Base-by-base conservation (phyloP, 2,797 vertebrate genomes). In the Tamandua tetradactyla region DNA sequence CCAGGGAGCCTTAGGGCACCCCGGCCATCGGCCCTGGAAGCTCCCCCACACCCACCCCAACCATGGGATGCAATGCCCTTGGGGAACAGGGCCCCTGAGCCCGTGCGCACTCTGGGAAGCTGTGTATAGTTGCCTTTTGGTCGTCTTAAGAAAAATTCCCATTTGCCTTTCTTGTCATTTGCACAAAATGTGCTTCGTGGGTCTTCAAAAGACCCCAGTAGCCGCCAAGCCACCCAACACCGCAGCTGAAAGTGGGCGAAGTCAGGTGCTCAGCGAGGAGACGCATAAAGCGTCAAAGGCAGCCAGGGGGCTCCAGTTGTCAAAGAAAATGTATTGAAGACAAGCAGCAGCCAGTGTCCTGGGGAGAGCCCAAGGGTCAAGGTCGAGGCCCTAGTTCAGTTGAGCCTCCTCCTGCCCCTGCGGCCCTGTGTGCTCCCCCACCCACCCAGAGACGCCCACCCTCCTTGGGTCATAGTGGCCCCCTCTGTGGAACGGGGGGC, bases 161-260 rank as follows among this genome's bases (percentile, higher is more conserved):
- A 49, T 30, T 78, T 72, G 84, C 35, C 18, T 93, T 59, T 42
- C 85, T 68, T 82, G 42, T 76, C 62, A 55, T 74, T 80, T 78
- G 62, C 27, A 93, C n/a, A 40, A 47, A 82, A 44, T 72, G 52
- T 42, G 47, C 22, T 86, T 80, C 66, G 5, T 61, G 42, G 23
- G 20, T 62, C 79, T 83, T 75, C n/a, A 42, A 55, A 96, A 82
- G 52, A 62, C 20, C 55, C 80, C 76, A 78, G 42, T 40, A 94
- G 71, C 40, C 30, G 23, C 7, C 10, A 7, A 18, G 9, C 23
- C 15, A 18, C 47, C 68, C 42, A 27, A 15, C 40, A n/a, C 35
- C 78, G 27, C 32, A 42, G 79, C 52, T 0, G 25, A n/a, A n/a
- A n/a, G n/a, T n/a, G n/a, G n/a, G n/a, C 27, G 15, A 0, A 3